These are phyloP conservation scores for Ceratosolen solmsi DNA, from an alignment of 1,140 invertebrate genomes.

Conservation along the genomic window DNA sequence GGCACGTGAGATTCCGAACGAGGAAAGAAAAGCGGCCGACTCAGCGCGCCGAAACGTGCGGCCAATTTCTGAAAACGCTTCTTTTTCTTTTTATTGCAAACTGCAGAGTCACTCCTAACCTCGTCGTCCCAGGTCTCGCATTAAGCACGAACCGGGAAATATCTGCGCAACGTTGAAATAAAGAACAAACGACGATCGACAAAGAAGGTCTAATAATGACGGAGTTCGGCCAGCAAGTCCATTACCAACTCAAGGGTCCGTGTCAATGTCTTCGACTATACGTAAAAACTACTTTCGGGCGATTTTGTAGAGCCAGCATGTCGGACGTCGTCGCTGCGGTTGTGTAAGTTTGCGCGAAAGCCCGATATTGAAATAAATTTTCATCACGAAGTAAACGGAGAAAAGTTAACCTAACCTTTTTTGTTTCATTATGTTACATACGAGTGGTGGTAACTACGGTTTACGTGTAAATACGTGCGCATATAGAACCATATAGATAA, in stretches of 20 bases:
- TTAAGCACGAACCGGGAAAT: neutral
- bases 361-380: neutral
- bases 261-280: neutral
- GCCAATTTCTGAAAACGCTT: neutral
- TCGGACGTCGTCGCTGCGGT: neutral
- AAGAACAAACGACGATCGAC: neutral
- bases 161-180: neutral
- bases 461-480: constrained; percentile 49
- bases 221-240: neutral
- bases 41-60: neutral
- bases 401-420: constrained; percentile 33
- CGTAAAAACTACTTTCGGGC: neutral
- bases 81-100: constrained; percentile 24
- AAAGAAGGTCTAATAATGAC: constrained; percentile 10
- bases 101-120: constrained; percentile 48
- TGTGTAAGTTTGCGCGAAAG: neutral
- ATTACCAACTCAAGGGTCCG: neutral
- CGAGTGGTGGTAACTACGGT: constrained; percentile 18
- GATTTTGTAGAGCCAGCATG: neutral
- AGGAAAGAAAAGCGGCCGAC: neutral
- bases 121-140: neutral
- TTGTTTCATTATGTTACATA: neutral
- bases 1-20: neutral
- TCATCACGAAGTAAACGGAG: neutral
- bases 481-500: constrained; percentile 23